Evolutionary conservation across 2,888 invertebrate species (phyloP).

Genomic region (Strigamia crassipes): DNA sequence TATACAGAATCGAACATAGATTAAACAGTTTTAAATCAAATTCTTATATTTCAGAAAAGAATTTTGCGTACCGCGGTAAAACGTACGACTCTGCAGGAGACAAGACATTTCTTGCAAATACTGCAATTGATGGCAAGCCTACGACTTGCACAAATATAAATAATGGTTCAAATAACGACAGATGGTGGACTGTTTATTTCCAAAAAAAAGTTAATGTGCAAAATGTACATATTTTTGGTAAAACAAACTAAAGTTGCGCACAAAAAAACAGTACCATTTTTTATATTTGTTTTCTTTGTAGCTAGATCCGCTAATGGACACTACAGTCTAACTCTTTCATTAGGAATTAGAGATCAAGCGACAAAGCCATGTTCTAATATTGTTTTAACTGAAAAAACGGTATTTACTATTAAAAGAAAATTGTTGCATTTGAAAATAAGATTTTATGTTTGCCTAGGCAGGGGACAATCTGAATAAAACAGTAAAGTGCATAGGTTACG

Average conservation of each 20-base stretch:
- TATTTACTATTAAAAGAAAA: not conserved
- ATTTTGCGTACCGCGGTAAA: not conserved
- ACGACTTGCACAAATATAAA: not conserved
- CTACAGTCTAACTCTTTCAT: not conserved
- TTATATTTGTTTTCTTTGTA: not conserved
- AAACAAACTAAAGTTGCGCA: not conserved
- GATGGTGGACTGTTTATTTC: not conserved
- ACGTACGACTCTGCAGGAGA: not conserved
- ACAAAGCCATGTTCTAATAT: not conserved
- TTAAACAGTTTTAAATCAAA: not conserved
- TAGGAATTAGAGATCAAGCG: not conserved
- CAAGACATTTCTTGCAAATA: not conserved
- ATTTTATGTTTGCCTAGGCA: constrained; percentile 2
- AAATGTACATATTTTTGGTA: not conserved
- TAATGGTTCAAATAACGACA: not conserved
- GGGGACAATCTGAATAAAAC: not conserved
- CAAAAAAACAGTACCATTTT: not conserved
- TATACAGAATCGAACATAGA: no score
- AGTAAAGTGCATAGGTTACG: not conserved
- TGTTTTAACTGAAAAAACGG: not conserved
- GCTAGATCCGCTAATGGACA: not conserved
- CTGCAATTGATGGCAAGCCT: not conserved
- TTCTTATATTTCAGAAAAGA: not conserved
- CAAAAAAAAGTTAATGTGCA: not conserved
- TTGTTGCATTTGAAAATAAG: no score